A percentile compares a stretch with the other conserved stretches of the same genome.
Evolutionary conservation across 2,888 invertebrate genomes (phyloP).

Genomic region (Diarsia mendica): DNA sequence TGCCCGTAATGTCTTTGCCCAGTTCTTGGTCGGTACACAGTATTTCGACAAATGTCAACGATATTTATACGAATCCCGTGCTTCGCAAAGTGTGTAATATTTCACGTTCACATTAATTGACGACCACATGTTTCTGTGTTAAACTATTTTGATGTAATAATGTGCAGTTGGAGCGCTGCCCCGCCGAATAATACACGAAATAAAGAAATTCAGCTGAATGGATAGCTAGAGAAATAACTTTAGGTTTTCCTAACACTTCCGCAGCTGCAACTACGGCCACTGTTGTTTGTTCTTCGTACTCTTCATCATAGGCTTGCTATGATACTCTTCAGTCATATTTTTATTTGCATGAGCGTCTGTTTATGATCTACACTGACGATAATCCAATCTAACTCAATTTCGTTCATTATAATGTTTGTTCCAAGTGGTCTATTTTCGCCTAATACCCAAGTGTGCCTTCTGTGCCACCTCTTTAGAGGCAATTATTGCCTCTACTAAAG

Average conservation of each 20-base stretch:
- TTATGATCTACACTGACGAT: background rate
- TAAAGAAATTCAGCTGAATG: conserved; percentile 9
- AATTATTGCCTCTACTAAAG: background rate
- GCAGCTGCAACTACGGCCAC: background rate
- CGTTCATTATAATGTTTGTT: background rate
- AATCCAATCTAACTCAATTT: background rate
- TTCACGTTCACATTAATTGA: conserved; percentile 40
- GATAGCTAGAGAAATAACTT: background rate
- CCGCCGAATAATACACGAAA: background rate
- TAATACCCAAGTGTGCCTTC: background rate
- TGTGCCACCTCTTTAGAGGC: background rate
- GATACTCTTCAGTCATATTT: background rate
- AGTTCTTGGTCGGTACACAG: background rate
- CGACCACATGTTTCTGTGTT: conserved; percentile 41
- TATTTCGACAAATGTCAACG: conserved; percentile 31
- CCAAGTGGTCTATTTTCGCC: background rate
- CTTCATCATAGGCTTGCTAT: too few species aligned
- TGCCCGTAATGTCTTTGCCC: background rate
- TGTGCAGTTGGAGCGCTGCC: conserved; percentile 63
- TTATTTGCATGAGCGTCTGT: background rate
- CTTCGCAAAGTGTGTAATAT: conserved; percentile 43
- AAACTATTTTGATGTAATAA: conserved; percentile 48
- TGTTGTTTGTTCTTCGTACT: background rate
- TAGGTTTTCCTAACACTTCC: too few species aligned
- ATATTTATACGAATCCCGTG: conserved; percentile 34